Base-by-base conservation (phyloP, 2,113 vertebrate genomes). In the Dolichotis patagonum region DNA sequence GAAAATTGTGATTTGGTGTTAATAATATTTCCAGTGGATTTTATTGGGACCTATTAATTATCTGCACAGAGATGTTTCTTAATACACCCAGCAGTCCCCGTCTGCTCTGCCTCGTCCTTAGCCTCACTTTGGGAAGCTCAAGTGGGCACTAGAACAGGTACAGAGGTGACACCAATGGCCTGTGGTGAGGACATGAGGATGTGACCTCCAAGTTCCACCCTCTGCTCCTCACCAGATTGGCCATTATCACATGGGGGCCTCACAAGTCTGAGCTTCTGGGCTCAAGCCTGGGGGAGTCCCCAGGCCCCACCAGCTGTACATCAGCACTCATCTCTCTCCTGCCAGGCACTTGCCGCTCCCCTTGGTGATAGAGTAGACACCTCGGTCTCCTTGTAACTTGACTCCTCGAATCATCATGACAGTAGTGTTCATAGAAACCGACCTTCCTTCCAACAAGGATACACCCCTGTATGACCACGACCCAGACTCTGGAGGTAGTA, bases 1-100 rank as follows among this genome's bases (percentile, higher is more conserved):
- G 32, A 87, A 69, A 96, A 62, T 89, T 75, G 26, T 58, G 5
- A 85, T 78, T 91, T 85, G 35, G 43, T 88, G 28, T 38, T 35
- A 16, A 13, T 78, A 49, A 41, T 49, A 32, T 43, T 63, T 16
- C 20, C 80, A 54, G 4, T 35, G 65, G 30, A 28, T 54, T 86
- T 94, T 16, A 32, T 49, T 19, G 88, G 52, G 19, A 14, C 38
- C n/a, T 73, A n/a, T 16, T 77, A 69, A 52, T 75, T 73, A 19
- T 60, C 69, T 30, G 62, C 17, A 60, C 17, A 24, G 24, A 58
- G 24, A 43, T 30, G 14, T 84, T 77, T 80, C 58, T 67, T 41
- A 3, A 20, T 14, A 56, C 16, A 30, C 8, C 32, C 22, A 5
- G 75, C 8, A 41, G 41, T 26, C 11, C 56, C 8, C 58, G 12